Base-by-base conservation (phyloP, 1,140 invertebrate species). In the Manduca sexta region DNA sequence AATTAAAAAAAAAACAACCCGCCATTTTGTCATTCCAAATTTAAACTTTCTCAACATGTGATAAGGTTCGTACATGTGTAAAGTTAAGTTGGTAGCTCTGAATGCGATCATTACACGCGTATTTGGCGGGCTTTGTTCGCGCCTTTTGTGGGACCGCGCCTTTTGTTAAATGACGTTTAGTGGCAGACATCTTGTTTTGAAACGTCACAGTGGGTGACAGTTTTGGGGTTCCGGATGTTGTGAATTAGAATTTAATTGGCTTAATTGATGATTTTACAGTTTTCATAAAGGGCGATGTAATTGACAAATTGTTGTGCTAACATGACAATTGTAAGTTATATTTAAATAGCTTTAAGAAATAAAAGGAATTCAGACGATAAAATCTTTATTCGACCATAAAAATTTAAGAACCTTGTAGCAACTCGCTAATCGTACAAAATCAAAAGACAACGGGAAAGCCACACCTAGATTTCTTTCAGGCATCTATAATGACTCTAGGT, bases 71-170 rank as follows among this genome's bases (percentile, higher is more conserved):
- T 2, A 8, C 1, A 31, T 30, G 29, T 13, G 18, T 30, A 17
- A 11, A 30, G 14, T 43, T 45, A 45, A 34, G 8, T 35, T 45
- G 31, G 43, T 35, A 35, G 31, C 5, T 12, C 12, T 81, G 71
- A 81, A 79, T 78, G 65, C 52, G 61, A 67, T 79, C 66, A 79
- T 84, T 84, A 84, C 69, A 81, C 71, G 80, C 64, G 76, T 84
- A 74, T 84, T 84, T 80, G 77, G 61, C 58, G 65, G 56, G 69
- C 63, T 74, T 81, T 77, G 70, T 73, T 35, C 35, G 37, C 51
- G 45, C 54, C 65, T 71, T 76, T 64, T 64, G 55, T 59, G 61
- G 60, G 54, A 49, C 52, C 60, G 60, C 48, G 55, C 65, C n/a
- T 63, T 52, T 79, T 77, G 71, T 82, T 10, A n/a, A 64, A 60